phyloP scores from a whole-genome alignment of 2,113 vertebrate genomes.

The Salvelinus fontinalis region DNA sequence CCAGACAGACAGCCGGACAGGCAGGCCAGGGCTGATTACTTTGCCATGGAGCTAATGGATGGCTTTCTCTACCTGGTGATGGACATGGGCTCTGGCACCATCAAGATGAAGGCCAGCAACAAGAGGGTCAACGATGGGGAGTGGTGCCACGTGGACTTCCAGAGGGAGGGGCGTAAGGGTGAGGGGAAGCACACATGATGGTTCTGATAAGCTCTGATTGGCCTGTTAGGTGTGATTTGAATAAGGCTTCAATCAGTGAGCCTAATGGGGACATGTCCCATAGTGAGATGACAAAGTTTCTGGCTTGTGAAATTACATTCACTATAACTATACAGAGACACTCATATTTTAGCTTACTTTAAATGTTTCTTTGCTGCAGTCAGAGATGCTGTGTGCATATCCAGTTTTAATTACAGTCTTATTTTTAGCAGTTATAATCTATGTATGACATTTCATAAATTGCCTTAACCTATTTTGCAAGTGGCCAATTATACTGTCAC shows the following conservation, averaged over 20 bases:
- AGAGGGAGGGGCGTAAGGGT: conserved; percentile 89
- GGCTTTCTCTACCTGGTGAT: conserved; percentile 89
- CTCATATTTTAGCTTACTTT: conserved; percentile 28
- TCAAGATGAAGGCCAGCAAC: conserved; percentile 85
- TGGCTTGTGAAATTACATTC: conserved; percentile 17
- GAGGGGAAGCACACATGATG: conserved; percentile 28
- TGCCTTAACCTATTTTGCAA: conserved; percentile 49
- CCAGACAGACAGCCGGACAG: conserved; percentile 60
- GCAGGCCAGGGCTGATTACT: conserved; percentile 82
- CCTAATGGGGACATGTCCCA: too few relatives aligned
- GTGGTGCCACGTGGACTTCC: conserved; percentile 94
- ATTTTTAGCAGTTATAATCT: conserved; percentile 52
- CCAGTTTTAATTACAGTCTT: conserved; percentile 52
- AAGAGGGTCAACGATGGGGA: conserved; percentile 88
- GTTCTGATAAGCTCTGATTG: not conserved
- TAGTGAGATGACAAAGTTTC: too few relatives aligned
- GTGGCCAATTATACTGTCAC: conserved; percentile 59
- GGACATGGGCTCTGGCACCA: conserved; percentile 91
- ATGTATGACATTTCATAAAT: conserved; percentile 56
- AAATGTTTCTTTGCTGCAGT: conserved; percentile 28
- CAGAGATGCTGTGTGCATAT: conserved; percentile 40
- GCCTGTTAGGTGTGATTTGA: too few relatives aligned
- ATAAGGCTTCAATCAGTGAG: too few relatives aligned
- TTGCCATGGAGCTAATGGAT: conserved; percentile 88
- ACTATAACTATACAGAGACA: conserved; percentile 34